Conservation (phyloP, 2,113 vertebrate genomes). For the Isichthys henryi region DNA sequence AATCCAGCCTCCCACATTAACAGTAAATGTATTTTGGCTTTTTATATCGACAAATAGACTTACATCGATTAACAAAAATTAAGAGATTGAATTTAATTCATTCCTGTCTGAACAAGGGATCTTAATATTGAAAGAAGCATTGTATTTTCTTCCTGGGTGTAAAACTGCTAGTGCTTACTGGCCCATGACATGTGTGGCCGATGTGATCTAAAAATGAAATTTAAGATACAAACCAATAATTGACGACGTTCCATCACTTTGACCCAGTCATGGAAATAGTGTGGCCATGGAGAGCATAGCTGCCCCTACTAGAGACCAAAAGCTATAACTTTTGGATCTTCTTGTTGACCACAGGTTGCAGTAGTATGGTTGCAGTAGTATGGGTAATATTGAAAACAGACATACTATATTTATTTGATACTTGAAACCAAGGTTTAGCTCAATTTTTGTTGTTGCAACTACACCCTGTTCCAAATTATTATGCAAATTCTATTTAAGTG, state of each 20-base stretch:
- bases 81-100: neutral
- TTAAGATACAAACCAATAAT: neutral
- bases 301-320: neutral
- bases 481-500: too few species aligned
- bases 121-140: neutral
- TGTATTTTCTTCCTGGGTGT: neutral
- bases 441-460: neutral
- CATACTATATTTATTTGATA: neutral
- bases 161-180: neutral
- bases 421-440: neutral
- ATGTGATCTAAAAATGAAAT: neutral
- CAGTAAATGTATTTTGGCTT: constrained; percentile 45
- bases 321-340: neutral
- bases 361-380: neutral
- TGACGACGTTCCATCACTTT: neutral
- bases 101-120: neutral
- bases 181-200: neutral
- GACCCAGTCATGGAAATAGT: neutral
- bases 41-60: neutral
- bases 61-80: neutral
- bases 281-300: neutral
- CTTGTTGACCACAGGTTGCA: neutral
- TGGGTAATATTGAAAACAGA: neutral
- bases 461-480: too few species aligned
- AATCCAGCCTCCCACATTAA: constrained; percentile 48